Evolutionary conservation across 2,888 invertebrate species (phyloP), one percentile per base, ranked within the genome.

Genomic region (Parascotia fuliginaria): DNA sequence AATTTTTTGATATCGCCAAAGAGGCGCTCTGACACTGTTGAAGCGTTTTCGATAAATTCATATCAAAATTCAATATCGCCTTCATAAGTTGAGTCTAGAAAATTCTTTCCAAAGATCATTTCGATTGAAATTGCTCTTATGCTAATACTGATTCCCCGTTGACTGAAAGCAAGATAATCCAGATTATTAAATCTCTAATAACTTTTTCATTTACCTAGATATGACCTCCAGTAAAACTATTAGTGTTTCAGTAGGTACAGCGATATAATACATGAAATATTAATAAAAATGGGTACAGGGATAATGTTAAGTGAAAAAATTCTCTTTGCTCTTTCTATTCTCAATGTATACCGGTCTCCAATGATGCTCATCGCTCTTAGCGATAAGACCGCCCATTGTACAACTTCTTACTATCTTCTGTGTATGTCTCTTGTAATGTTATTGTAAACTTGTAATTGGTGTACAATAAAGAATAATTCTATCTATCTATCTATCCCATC

Each of bases 51-150:
- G 84, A 85, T 87, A 87, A 86, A 83, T 81, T 83, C 81, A 69
- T 82, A 87, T 87, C 83, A 82, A 79, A 85, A 83, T 81, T 80
- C 84, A 87, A 88, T 87, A 87, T 85, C 72, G 67, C 56, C 61
- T 73, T 70, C 70, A 70, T 70, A 77, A 73, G 71, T 70, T 53
- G 64, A 66, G 55, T 55, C 63, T 66, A 63, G 57, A 60, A 70
- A 57, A 45, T 54, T 60, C 40, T 52, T 63, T 60, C 58, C 56
- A 65, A 73, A 73, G 64, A 82, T 80, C 68, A 74, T 75, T 77
- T 55, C 72, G 72, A 79, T 79, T 75, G 77, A 73, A 69, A 80
- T 80, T 79, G 75, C 70, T 79, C 70, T 71, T 70, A 74, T 67
- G 70, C 62, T 70, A 72, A 73, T 73, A 72, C 65, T 62, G 32